Base-by-base conservation (phyloP, 37 sponge, comb jelly and placozoan genomes). In the Agelas oroides region DNA sequence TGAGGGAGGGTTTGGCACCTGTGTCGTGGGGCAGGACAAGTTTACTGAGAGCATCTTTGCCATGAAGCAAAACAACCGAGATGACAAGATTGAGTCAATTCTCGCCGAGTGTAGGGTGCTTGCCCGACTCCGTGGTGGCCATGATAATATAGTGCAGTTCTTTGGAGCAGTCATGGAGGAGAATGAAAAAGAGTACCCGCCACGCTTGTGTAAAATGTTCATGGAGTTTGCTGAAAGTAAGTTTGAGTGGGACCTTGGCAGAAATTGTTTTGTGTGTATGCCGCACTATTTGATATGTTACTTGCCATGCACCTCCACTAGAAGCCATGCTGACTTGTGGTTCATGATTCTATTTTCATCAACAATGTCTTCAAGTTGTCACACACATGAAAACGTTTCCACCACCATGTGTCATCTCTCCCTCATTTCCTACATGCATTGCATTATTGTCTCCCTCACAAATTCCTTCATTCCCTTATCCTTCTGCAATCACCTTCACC, bases 201-300 rank as follows among this genome's bases (percentile, higher is more conserved):
- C 31, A 15, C 30, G 52, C 3, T 25, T 52, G 21, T 85, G 68
- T 35, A 68, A 65, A 23, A 55, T 88, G 53, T 53, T 88, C 59
- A 87, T 87, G 80, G 87, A 87, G 53, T 63, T 78, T 18, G 87
- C 87, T 60, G 79, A 70, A 27, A 39, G 88, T 81, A 59, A 68
- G 88, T 46, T 8, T 8, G 8, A 8, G 6, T 3, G 8, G 46
- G 46, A 46, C 3, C 46, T 46, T 3, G n/a, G 8, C 46, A 46
- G 46, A 8, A 46, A 3, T 46, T 46, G 46, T 46, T 46, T 8
- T 46, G 3, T 46, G 46, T 46, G 46, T 8, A 46, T 46, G 46
- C n/a, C n/a, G n/a, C n/a, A n/a, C n/a, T n/a, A n/a, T n/a, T n/a
- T n/a, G n/a, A n/a, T n/a, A n/a, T n/a, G n/a, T n/a, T n/a, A n/a